Evolutionary conservation across 2,113 vertebrate species (phyloP).

Genomic region (Ochotona curzoniae): DNA sequence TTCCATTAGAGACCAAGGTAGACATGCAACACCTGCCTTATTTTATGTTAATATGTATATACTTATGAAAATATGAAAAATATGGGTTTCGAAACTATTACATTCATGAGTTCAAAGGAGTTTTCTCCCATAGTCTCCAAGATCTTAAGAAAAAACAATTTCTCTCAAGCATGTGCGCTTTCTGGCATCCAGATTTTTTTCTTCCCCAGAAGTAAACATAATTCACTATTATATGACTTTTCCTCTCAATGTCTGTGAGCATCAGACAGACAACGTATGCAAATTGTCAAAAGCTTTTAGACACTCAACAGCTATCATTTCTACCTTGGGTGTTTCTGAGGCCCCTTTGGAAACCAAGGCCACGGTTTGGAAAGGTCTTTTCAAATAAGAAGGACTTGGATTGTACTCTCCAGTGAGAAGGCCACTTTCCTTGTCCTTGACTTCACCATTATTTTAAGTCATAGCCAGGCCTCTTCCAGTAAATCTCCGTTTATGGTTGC

Average conservation of each 20-base stretch:
- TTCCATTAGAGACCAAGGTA: background rate
- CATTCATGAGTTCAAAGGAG: conserved; percentile 31
- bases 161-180: conserved; percentile 1
- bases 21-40: background rate
- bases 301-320: background rate
- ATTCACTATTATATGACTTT: background rate
- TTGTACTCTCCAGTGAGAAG: conserved; percentile 37
- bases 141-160: conserved; percentile 24
- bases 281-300: background rate
- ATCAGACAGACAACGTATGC: background rate
- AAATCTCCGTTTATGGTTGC: conserved; percentile 32
- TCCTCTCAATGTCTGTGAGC: background rate
- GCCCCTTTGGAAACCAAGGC: background rate
- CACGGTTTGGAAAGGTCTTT: background rate
- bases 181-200: background rate
- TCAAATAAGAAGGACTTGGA: background rate
- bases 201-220: conserved; percentile 23
- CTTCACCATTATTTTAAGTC: background rate
- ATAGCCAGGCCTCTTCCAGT: background rate
- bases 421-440: conserved; percentile 17
- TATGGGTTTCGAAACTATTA: background rate
- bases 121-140: background rate
- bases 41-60: conserved; percentile 39
- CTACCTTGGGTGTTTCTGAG: background rate
- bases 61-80: background rate